A percentile compares a stretch with the other conserved stretches of the same genome.
phyloP scores from a whole-genome alignment of 2,888 invertebrate species.

The Athripsodes cinereus region DNA sequence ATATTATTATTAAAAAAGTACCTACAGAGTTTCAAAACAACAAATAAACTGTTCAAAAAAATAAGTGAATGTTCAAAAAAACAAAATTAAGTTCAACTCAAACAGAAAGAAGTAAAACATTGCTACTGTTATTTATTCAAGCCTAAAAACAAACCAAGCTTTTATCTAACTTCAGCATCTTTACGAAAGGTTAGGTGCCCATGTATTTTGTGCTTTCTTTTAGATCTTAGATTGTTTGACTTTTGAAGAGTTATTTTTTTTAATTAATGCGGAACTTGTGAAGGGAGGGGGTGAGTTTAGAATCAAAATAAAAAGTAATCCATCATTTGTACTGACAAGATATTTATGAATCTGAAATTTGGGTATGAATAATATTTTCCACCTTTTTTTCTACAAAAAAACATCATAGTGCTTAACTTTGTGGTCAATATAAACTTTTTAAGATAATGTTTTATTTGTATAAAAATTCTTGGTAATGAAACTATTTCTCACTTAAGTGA shows the following conservation, averaged over 20 bases:
- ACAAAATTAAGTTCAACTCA: constrained; percentile 9
- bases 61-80: too few relatives aligned
- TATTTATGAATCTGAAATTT: constrained; percentile 14
- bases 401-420: too few relatives aligned
- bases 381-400: too few relatives aligned
- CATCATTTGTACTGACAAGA: constrained; percentile 25
- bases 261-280: constrained; percentile 22
- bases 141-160: constrained; percentile 25
- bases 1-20: too few relatives aligned
- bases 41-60: too few relatives aligned
- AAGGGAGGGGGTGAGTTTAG: constrained; percentile 1
- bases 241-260: constrained; percentile 26
- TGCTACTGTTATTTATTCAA: constrained; percentile 27
- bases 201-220: constrained; percentile 23
- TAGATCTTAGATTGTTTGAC: constrained; percentile 26
- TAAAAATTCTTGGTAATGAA: too few relatives aligned
- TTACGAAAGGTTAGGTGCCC: constrained; percentile 24
- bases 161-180: constrained; percentile 27
- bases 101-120: constrained; percentile 11
- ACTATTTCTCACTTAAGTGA: too few relatives aligned
- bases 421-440: too few relatives aligned
- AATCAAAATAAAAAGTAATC: constrained; percentile 21
- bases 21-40: too few relatives aligned
- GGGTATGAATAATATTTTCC: neutral
- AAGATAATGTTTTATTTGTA: too few relatives aligned